Conservation (phyloP, 2,888 invertebrate genomes). For the Chesias legatella region DNA sequence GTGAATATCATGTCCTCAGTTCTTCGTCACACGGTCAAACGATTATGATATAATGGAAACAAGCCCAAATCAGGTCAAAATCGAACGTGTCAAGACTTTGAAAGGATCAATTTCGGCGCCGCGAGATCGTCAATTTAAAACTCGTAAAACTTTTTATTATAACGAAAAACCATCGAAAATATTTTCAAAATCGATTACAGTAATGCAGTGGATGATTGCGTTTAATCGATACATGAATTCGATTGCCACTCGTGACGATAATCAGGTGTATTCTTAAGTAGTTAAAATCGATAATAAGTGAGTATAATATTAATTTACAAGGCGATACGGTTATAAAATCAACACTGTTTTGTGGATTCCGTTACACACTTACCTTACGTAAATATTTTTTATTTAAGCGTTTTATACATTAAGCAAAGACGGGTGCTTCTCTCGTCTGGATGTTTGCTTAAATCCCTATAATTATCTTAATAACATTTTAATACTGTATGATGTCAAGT, state of each 20-base stretch:
- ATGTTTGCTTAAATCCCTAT: too few relatives aligned
- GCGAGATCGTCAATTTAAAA: slow-evolving; percentile 57
- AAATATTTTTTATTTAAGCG: too few relatives aligned
- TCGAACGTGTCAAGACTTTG: slow-evolving; percentile 65
- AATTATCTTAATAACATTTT: too few relatives aligned
- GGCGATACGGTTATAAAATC: slow-evolving; percentile 34
- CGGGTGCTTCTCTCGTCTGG: neutral
- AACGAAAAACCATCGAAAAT: slow-evolving; percentile 40
- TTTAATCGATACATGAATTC: slow-evolving; percentile 32
- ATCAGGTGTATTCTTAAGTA: slow-evolving; percentile 9
- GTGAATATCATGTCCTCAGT: too few relatives aligned
- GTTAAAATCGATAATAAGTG: slow-evolving; percentile 7
- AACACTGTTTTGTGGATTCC: slow-evolving; percentile 17
- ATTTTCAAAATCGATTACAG: slow-evolving; percentile 33
- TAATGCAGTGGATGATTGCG: slow-evolving; percentile 20
- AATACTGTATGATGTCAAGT: too few relatives aligned
- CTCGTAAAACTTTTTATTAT: slow-evolving; percentile 64
- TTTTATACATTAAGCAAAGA: too few relatives aligned
- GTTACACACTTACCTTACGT: neutral
- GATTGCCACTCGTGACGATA: slow-evolving; percentile 22
- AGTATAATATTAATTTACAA: slow-evolving; percentile 10
- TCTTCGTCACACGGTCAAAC: too few relatives aligned
- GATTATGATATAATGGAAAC: slow-evolving; percentile 42
- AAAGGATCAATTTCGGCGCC: slow-evolving; percentile 48
- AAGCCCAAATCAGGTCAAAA: slow-evolving; percentile 45